Evolutionary conservation across 2,888 invertebrate genomes (phyloP).

Genomic region (Leptopilina syphax): DNA sequence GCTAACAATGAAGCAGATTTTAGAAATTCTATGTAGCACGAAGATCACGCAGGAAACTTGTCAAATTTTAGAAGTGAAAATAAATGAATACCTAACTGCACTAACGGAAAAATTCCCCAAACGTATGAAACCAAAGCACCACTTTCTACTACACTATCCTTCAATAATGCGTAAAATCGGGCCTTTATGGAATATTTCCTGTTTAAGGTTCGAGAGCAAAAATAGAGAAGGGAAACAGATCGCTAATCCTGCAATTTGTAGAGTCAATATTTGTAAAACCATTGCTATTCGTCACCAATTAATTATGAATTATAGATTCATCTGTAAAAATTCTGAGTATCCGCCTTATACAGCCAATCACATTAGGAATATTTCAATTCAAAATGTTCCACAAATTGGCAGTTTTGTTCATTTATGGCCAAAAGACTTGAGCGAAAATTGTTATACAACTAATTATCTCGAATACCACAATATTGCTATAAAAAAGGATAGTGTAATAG

Average conservation of each 20-base stretch:
- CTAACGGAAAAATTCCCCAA: too few species aligned
- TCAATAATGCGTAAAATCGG: slow-evolving; percentile 50
- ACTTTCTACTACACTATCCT: slow-evolving; percentile 53
- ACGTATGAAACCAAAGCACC: slow-evolving; percentile 56
- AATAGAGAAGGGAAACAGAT: slow-evolving; percentile 46
- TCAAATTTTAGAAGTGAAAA: not conserved
- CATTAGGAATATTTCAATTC: not conserved
- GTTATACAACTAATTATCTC: not conserved
- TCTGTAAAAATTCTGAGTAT: slow-evolving; percentile 41
- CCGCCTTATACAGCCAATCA: not conserved
- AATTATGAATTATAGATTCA: slow-evolving; percentile 45
- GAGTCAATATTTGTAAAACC: slow-evolving; percentile 49
- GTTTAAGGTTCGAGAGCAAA: slow-evolving; percentile 54
- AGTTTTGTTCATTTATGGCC: not conserved
- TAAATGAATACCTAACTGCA: slow-evolving; percentile 35
- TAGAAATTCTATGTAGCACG: slow-evolving; percentile 9
- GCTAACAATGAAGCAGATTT: slow-evolving; percentile 14
- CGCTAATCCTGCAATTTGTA: slow-evolving; percentile 45
- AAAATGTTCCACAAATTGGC: not conserved
- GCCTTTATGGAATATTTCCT: slow-evolving; percentile 51
- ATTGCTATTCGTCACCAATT: slow-evolving; percentile 51
- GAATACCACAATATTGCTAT: not conserved
- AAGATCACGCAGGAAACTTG: not conserved
- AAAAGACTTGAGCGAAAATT: not conserved
- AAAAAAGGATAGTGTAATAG: not conserved